Percentiles rank a stretch among this genome's conserved stretches.
These are phyloP conservation scores for Chinchilla lanigera DNA, from an alignment of 2,113 vertebrate genomes.

Conservation along the genomic window DNA sequence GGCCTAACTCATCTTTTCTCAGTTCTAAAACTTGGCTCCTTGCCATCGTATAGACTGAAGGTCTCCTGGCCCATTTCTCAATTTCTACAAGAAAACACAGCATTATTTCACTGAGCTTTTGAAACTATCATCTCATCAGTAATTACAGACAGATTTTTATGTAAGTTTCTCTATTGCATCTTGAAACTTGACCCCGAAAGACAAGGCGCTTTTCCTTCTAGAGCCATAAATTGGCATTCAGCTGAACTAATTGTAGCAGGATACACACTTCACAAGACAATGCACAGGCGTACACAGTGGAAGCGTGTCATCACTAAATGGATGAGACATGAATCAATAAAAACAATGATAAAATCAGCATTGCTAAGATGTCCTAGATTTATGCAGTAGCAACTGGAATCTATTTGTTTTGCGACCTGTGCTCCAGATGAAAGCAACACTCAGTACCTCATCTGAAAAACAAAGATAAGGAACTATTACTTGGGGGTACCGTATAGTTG, in stretches of 20 bases:
- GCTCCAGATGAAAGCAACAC: background rate
- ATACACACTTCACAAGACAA: background rate
- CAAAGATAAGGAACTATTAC: background rate
- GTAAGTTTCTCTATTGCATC: background rate
- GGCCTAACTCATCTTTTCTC: background rate
- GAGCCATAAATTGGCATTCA: background rate
- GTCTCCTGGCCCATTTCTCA: background rate
- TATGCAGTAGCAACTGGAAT: background rate
- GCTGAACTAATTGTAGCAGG: background rate
- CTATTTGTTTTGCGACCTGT: background rate
- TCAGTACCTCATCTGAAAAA: background rate
- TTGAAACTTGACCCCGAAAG: background rate
- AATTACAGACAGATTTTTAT: background rate
- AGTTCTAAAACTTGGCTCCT: background rate
- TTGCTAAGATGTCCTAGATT: background rate
- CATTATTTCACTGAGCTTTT: conserved; percentile 5
- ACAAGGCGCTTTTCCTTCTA: background rate
- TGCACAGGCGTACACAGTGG: fast-evolving
- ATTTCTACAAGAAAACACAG: background rate
- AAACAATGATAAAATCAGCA: background rate
- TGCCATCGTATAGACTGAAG: background rate
- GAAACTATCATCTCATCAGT: background rate
- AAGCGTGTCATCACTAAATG: background rate
- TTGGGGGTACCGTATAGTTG: background rate
- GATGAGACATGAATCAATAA: background rate